phyloP scores from a whole-genome alignment of 2,888 invertebrate species.

The Oeneis ivallda region DNA sequence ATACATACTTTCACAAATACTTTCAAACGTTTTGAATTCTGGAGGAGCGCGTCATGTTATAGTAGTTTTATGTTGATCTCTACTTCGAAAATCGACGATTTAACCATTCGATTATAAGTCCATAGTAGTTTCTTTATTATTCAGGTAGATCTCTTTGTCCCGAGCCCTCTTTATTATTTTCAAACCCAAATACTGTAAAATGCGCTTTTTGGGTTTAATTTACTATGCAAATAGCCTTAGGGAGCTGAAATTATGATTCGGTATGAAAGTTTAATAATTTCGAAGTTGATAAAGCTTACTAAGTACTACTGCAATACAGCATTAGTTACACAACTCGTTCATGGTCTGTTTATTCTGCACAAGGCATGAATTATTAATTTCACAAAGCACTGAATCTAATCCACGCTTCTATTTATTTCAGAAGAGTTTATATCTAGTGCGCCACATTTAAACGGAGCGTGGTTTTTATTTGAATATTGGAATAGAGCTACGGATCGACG shows the following conservation, averaged over 20 bases:
- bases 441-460: no score
- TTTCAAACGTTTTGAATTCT: no score
- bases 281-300: neutral
- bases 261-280: slow-evolving; percentile 11
- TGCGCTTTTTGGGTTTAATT: slow-evolving; percentile 15
- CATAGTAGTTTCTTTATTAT: neutral
- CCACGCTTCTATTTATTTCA: neutral
- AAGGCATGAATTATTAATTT: neutral
- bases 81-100: neutral
- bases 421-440: no score
- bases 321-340: slow-evolving; percentile 5
- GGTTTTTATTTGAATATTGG: no score
- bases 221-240: slow-evolving; percentile 21
- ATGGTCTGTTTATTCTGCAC: neutral
- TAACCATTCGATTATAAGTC: neutral
- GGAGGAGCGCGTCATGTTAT: no score
- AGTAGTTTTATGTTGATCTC: no score
- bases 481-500: no score
- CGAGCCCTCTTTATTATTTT: neutral
- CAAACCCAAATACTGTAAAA: slow-evolving; percentile 6
- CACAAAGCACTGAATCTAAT: neutral
- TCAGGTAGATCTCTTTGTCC: neutral
- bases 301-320: neutral
- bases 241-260: slow-evolving; percentile 13
- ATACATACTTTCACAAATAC: no score